Evolutionary conservation across 2,888 invertebrate species (phyloP).

Genomic region (Mesochorus sp.): DNA sequence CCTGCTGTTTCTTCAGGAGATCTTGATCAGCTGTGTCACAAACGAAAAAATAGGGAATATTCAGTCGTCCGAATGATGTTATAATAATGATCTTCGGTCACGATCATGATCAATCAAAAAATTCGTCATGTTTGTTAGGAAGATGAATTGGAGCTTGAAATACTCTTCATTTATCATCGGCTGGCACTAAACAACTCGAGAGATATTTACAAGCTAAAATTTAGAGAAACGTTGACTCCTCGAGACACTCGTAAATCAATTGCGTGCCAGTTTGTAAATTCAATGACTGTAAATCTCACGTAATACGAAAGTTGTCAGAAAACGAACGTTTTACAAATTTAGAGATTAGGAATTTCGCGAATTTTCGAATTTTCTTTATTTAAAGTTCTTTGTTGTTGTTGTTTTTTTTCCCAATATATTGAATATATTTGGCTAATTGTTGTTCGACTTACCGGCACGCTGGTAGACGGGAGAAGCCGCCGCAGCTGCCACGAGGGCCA

Average conservation of each 20-base stretch:
- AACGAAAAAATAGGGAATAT: not conserved
- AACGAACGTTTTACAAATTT: not conserved
- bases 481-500: slow-evolving; percentile 77
- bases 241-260: not conserved
- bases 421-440: not conserved
- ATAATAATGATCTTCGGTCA: too few species aligned
- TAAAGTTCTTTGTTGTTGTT: not conserved
- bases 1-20: slow-evolving; percentile 84
- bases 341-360: not conserved
- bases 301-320: not conserved
- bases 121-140: not conserved
- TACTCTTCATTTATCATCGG: too few species aligned
- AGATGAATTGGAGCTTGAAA: too few species aligned
- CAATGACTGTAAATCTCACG: not conserved
- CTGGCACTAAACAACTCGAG: not conserved
- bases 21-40: slow-evolving; percentile 84
- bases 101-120: too few species aligned
- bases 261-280: not conserved
- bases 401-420: not conserved
- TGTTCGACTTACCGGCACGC: slow-evolving; percentile 76
- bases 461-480: slow-evolving; percentile 71
- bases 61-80: too few species aligned
- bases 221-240: not conserved
- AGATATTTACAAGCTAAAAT: not conserved
- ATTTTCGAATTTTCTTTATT: not conserved